Base-by-base conservation (phyloP, 2,888 invertebrate genomes). In the Mechanitis mazaeus region DNA sequence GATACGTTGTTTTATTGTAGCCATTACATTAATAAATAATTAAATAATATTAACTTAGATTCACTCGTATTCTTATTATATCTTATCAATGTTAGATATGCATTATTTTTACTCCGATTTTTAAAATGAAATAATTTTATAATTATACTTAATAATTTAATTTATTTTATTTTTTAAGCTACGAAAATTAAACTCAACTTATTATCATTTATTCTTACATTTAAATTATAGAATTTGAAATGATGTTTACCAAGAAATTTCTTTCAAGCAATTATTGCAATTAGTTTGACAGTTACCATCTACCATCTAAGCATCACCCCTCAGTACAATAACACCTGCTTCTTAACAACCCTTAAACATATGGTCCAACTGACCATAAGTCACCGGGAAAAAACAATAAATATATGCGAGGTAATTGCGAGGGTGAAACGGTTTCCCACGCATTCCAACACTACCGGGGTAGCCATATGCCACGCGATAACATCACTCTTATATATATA, bases 361-460 rank as follows among this genome's bases (percentile, higher is more conserved):
- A 83, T 87, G 85, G 84, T 72, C 70, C 64, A 71, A 75, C 72
- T 80, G 84, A 80, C 87, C 87, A 88, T 88, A 88, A 87, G 87
- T 86, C 87, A 87, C 87, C 79, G 75, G 77, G 73, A 74, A 73
- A 80, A 78, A 79, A 81, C 71, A 68, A 77, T 79, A 81, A 74
- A 79, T 75, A 72, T 71, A 69, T 66, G 63, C 64, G 58, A 75
- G 71, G 69, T 69, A 77, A 81, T 81, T 82, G 79, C 78, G 75
- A 76, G 79, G 87, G 87, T 86, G 84, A 80, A 71, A 73, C 61
- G 62, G 64, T 70, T 89, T 88, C 88, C 88, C 88, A 87, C 87
- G 84, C 84, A 87, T 88, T 84, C 83, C 85, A 75, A 75, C 77
- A 76, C 83, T 79, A 71, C 71, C 66, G 71, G 77, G 78, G 77